Evolutionary conservation across 2,113 vertebrate genomes (phyloP).

Genomic region (Myrmophylax atrothorax): DNA sequence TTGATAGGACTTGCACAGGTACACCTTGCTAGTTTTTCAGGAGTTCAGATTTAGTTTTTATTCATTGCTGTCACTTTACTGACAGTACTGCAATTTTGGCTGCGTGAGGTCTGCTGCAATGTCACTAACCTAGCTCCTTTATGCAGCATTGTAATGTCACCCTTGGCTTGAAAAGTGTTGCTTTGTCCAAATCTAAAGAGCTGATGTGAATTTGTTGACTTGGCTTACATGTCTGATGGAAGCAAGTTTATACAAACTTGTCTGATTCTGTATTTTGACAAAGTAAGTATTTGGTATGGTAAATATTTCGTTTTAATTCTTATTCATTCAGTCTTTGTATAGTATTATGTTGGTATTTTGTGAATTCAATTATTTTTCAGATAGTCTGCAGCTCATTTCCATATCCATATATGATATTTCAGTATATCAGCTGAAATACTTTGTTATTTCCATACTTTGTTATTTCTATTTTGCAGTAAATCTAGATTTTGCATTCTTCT

Average conservation of each 20-base stretch:
- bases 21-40: background rate
- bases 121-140: background rate
- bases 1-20: background rate
- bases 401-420: too few relatives aligned
- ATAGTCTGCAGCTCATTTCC: slow-evolving; percentile 23
- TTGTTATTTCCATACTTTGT: slow-evolving; percentile 11
- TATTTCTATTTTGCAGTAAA: slow-evolving; percentile 25
- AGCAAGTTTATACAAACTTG: background rate
- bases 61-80: background rate
- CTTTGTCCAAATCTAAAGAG: background rate
- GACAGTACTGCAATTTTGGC: background rate
- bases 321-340: background rate
- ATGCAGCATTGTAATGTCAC: fast-evolving
- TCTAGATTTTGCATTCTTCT: background rate
- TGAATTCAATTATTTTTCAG: slow-evolving; percentile 27
- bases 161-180: background rate
- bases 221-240: background rate
- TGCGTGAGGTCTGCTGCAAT: background rate
- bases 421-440: slow-evolving; percentile 23
- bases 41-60: background rate
- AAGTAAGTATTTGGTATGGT: slow-evolving; percentile 15
- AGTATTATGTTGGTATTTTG: background rate
- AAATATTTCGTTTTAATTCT: slow-evolving; percentile 44
- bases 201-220: background rate
- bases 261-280: background rate